These are phyloP conservation scores for Lacerta agilis DNA, from an alignment of 2,797 vertebrate species.

Conservation along the genomic window DNA sequence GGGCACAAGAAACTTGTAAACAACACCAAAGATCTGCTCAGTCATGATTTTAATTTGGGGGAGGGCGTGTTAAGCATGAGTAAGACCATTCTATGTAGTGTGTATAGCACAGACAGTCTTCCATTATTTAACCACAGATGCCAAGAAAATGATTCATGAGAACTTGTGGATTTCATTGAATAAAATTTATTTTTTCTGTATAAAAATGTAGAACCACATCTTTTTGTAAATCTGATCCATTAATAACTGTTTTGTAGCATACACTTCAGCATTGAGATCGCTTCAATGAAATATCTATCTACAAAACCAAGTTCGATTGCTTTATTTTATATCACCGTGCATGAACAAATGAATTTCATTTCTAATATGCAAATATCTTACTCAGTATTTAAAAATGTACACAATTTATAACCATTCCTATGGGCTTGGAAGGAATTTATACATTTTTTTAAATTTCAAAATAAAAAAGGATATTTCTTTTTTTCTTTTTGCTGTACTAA, in stretches of 20 bases:
- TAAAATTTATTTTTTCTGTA: constrained; percentile 78
- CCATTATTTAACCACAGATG: too few relatives aligned
- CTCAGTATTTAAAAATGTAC: constrained; percentile 77
- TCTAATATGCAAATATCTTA: constrained; percentile 76
- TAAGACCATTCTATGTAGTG: neutral
- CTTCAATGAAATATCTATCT: constrained; percentile 77
- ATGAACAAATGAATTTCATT: constrained; percentile 70
- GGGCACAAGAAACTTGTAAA: neutral
- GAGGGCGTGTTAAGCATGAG: neutral
- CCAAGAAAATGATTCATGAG: constrained; percentile 66
- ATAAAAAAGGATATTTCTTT: constrained; percentile 68
- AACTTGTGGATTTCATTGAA: constrained; percentile 64
- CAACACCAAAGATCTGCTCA: neutral
- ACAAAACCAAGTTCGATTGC: constrained; percentile 77
- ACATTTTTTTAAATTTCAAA: constrained; percentile 75
- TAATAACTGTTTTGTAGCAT: constrained; percentile 76
- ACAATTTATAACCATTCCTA: constrained; percentile 72
- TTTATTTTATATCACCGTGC: constrained; percentile 75
- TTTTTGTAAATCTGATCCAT: constrained; percentile 75
- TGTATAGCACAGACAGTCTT: too few relatives aligned
- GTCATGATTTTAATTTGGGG: too few relatives aligned
- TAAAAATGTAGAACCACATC: constrained; percentile 75
- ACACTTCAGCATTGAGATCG: constrained; percentile 75
- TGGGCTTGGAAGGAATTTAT: constrained; percentile 72
- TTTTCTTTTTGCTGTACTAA: constrained; percentile 51